Base-by-base conservation (phyloP, 2,888 invertebrate species). In the Eristalinus sepulchralis region DNA sequence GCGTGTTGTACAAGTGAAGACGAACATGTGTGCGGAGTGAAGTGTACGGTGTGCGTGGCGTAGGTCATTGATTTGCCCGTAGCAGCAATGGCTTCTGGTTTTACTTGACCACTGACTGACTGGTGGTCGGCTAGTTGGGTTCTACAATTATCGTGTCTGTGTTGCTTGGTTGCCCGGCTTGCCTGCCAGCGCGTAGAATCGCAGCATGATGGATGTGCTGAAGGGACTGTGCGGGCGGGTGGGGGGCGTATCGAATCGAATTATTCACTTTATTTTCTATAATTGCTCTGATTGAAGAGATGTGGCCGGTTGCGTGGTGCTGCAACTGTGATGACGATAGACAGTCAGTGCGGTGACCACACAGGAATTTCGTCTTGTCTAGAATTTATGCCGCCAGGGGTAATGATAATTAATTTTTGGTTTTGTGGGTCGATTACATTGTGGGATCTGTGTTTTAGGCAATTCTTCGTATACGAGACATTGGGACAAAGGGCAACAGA, bases 41-140 rank as follows among this genome's bases (percentile, higher is more conserved):
- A 68, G 17, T 55, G 31, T 53, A n/a, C 31, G 20, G 47, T 60
- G 47, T 55, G 71, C 47, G 64, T 71, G 22, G 62, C 60, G 55
- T 77, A 77, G 85, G 82, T 85, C 85, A 82, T 82, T 85, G 85
- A 81, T 85, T 85, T 78, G 84, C 77, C 82, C 76, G 81, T 62
- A 81, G 76, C 76, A 76, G 85, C 66, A 62, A 67, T 62, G 72
- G 80, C 77, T 85, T 82, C 84, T 85, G 47, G 81, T 72, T 84
- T 67, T 57, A 80, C 70, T 68, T 59, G 73, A 79, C 73, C 83
- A 79, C 79, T 57, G 55, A 64, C 63, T 59, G 73, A 59, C 59
- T 13, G 22, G 24, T 22, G 47, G 67, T 9, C 55, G 33, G 63
- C 68, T 75, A 36, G 64, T 64, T 80, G 68, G 53, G 66, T 22